Evolutionary conservation across 2,113 vertebrate genomes (phyloP).

Genomic region (Dasyprocta punctata): DNA sequence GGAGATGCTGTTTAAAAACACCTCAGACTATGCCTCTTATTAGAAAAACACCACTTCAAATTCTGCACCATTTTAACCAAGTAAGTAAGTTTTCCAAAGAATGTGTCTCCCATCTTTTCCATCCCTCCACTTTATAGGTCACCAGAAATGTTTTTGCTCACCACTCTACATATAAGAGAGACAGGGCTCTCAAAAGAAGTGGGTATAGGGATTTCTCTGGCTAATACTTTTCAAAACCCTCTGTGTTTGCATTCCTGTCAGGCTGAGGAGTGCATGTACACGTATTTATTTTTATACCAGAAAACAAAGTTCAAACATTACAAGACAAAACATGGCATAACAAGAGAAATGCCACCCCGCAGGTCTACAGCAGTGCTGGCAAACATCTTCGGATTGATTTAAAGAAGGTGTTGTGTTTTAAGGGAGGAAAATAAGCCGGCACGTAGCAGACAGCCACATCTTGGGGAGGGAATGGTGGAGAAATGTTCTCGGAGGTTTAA

Average conservation of each 20-base stretch:
- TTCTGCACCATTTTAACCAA: accelerated
- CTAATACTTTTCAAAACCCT: background rate
- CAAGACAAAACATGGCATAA: background rate
- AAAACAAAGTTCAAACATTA: background rate
- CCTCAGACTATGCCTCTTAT: too few relatives aligned
- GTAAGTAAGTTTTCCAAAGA: background rate
- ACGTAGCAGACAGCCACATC: accelerated
- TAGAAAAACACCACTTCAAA: background rate
- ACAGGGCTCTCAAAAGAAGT: background rate
- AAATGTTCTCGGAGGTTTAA: background rate
- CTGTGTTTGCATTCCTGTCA: background rate
- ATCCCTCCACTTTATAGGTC: background rate
- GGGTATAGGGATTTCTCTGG: background rate
- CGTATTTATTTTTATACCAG: background rate
- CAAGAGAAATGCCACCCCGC: background rate
- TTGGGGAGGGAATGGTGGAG: accelerated
- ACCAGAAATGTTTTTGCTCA: background rate
- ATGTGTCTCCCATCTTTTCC: accelerated
- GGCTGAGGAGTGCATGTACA: background rate
- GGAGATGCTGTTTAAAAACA: too few relatives aligned
- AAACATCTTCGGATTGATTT: background rate
- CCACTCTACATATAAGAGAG: background rate
- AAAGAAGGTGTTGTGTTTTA: background rate
- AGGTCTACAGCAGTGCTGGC: background rate
- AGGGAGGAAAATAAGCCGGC: background rate